Conservation (phyloP, 2,113 vertebrate species). For the Colaptes auratus region DNA sequence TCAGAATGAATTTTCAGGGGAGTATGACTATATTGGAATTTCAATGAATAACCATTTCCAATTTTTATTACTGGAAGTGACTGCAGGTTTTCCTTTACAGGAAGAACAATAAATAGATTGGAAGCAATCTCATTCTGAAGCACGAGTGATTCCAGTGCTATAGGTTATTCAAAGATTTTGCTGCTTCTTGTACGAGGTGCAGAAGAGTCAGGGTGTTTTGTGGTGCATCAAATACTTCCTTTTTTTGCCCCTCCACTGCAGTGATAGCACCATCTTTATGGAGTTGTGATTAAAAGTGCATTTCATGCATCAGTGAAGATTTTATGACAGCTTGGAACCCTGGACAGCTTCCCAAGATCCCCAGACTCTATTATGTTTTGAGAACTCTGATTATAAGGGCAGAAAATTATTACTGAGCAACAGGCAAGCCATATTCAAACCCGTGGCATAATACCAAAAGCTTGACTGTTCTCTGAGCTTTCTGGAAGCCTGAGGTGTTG, state of each 20-base stretch:
- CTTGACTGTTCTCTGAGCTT: neutral
- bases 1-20: neutral
- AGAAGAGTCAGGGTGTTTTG: neutral
- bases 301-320: constrained; percentile 15
- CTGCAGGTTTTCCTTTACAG: neutral
- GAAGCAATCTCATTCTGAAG: neutral
- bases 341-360: constrained; percentile 32
- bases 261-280: neutral
- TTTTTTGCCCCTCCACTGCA: neutral
- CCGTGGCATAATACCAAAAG: constrained; percentile 1
- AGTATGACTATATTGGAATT: neutral
- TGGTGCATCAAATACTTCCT: neutral
- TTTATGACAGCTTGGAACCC: neutral
- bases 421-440: neutral
- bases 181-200: neutral
- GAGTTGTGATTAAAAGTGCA: neutral
- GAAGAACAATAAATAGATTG: neutral
- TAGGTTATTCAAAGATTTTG: neutral
- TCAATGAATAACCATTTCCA: neutral
- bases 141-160: neutral
- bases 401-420: constrained; percentile 34
- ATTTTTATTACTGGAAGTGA: neutral
- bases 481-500: neutral
- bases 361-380: constrained; percentile 33
- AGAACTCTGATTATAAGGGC: constrained; percentile 51